These are phyloP conservation scores for Eilema caniola DNA, from an alignment of 2,888 invertebrate genomes.

Conservation along the genomic window DNA sequence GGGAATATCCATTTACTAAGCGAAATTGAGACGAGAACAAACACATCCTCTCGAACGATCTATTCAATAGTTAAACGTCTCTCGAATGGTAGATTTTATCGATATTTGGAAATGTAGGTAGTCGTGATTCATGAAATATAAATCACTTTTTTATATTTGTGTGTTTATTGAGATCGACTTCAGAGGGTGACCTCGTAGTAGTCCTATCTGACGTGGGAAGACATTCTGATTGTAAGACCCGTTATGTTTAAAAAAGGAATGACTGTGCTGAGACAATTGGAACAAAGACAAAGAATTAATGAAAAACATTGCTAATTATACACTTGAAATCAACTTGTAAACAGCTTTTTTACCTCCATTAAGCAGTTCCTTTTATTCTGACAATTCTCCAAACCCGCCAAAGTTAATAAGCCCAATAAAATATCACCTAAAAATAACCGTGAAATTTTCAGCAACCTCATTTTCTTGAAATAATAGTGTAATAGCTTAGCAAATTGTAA, in stretches of 20 bases:
- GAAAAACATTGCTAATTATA: not conserved
- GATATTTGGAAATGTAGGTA: not conserved
- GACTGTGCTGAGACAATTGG: no score
- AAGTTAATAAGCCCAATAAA: not conserved
- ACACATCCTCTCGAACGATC: slow-evolving; percentile 42
- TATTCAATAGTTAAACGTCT: slow-evolving; percentile 41
- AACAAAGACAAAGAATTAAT: not conserved
- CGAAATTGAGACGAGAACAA: slow-evolving; percentile 54
- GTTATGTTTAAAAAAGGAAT: no score
- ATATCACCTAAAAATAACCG: not conserved
- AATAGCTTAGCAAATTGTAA: slow-evolving; percentile 19
- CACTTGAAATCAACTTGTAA: no score
- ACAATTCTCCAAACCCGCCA: not conserved
- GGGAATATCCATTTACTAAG: slow-evolving; percentile 52
- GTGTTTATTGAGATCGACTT: not conserved
- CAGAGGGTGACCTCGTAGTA: no score
- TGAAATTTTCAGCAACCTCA: slow-evolving; percentile 1
- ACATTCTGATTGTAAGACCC: not conserved
- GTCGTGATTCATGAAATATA: slow-evolving; percentile 25
- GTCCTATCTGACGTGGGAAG: no score
- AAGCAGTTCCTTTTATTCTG: not conserved
- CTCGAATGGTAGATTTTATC: slow-evolving; percentile 15
- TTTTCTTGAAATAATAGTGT: slow-evolving; percentile 11
- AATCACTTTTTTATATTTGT: not conserved
- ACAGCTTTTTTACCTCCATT: no score